Percentiles rank a stretch among this genome's conserved stretches.
These are phyloP conservation scores for Tupiocoris notatus DNA, from an alignment of 2,888 invertebrate genomes.

Conservation along the genomic window DNA sequence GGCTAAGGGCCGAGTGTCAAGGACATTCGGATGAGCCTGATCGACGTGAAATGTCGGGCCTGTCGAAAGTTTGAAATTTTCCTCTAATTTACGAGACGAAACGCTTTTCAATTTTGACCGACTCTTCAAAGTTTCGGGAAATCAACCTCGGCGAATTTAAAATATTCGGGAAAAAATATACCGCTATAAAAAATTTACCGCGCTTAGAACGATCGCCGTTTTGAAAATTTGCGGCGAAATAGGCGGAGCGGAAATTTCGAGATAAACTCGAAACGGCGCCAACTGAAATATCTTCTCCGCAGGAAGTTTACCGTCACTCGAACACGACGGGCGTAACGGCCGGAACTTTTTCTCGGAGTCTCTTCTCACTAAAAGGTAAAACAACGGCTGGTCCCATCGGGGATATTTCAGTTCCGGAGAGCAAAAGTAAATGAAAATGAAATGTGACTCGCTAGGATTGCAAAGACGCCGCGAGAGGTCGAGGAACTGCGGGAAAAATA, in stretches of 20 bases:
- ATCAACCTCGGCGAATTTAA: no score
- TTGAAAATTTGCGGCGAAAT: no score
- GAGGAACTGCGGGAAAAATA: background rate
- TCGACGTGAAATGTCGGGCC: background rate
- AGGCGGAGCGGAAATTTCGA: no score
- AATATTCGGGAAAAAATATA: no score
- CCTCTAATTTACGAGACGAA: no score
- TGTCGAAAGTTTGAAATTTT: no score
- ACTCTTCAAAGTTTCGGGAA: no score
- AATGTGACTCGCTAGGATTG: constrained; percentile 8
- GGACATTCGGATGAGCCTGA: background rate
- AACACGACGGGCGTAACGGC: background rate
- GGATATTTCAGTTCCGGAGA: background rate
- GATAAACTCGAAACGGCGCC: background rate
- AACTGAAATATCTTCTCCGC: background rate
- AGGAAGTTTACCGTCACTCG: background rate
- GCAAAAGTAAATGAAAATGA: constrained; percentile 27
- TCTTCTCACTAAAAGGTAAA: background rate
- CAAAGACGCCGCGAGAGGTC: background rate
- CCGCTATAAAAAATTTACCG: no score
- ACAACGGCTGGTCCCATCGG: background rate
- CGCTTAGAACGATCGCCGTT: no score
- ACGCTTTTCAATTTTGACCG: no score
- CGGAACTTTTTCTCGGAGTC: background rate
- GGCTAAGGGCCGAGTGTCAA: background rate